Base-by-base conservation (phyloP, 2,888 invertebrate genomes). In the Lamellibrachia columna region DNA sequence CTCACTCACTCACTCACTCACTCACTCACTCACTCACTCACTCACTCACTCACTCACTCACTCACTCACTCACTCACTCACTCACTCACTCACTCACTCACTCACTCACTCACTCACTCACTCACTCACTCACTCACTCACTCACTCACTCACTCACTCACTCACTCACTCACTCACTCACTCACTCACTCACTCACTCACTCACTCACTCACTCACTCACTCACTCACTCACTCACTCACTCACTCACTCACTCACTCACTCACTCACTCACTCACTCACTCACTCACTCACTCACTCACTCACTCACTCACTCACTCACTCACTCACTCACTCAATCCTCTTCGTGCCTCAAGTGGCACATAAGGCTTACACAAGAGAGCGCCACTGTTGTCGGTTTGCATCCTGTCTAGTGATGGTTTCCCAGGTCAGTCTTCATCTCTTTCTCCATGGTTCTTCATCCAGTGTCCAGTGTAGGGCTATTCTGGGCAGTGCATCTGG, bases 51-150 rank as follows among this genome's bases (percentile, higher is more conserved):
- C 92, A 93, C 92, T 92, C 91, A 92, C 93, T 53, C 91, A 92
- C 93, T 92, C 92, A 53, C 92, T 90, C 93, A 91, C 91, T 75
- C 92, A 91, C 90, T 90, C 90, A 40, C 58, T 60, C 92, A 90
- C 90, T 92, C 92, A 93, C 93, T 55, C 93, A 93, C 91, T 90
- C 53, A 90, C 90, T 93, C 92, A 93, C 92, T 22, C 53, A 90
- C 28, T 40, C 90, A 11, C 53, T 28, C 55, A 53, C 58, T 92
- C 92, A 90, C 92, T 75, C 92, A 92, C 92, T 92, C 91, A 92
- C 11, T 91, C 52, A 93, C 92, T 93, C 91, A 93, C 92, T 93
- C 93, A 93, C 90, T 75, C 91, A 93, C 93, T 91, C 92, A 93
- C 92, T 92, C 91, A 92, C 93, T 53, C 91, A 92, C 93, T 92